These are phyloP conservation scores for Ploceus nigricollis DNA, from an alignment of 2,113 vertebrate species.

Conservation along the genomic window DNA sequence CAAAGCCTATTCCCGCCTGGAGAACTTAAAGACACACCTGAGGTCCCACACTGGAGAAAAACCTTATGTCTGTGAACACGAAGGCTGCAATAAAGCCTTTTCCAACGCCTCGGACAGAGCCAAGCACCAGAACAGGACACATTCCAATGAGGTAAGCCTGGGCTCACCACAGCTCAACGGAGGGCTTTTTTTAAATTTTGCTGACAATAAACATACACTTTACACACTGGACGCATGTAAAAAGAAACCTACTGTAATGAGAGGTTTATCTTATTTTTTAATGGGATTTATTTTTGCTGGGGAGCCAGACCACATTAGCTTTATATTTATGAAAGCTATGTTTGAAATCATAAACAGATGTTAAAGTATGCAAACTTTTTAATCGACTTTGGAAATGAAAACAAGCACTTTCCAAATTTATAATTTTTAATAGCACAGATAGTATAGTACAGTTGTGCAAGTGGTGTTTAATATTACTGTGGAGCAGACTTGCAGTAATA, in stretches of 20 bases:
- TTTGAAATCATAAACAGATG: conserved; percentile 61
- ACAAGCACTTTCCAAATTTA: conserved; percentile 22
- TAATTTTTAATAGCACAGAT: conserved; percentile 8
- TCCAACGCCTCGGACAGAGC: conserved; percentile 97
- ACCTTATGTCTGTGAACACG: conserved; percentile 95
- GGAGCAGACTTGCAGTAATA: not conserved
- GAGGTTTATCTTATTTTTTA: conserved; percentile 52
- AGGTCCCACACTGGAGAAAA: conserved; percentile 98
- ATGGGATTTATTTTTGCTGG: conserved; percentile 51
- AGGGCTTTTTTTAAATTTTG: conserved; percentile 6
- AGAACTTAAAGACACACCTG: conserved; percentile 98
- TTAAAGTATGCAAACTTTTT: conserved; percentile 48
- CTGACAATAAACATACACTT: conserved; percentile 63
- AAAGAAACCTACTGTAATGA: conserved; percentile 46
- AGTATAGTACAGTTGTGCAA: not conserved
- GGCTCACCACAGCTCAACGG: not conserved
- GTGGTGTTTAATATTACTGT: not conserved
- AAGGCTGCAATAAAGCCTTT: conserved; percentile 98
- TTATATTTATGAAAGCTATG: conserved; percentile 46
- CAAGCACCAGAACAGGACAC: conserved; percentile 98
- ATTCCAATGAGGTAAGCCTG: conserved; percentile 91
- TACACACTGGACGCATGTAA: conserved; percentile 30
- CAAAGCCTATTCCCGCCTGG: conserved; percentile 96
- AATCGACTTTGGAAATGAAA: conserved; percentile 21
- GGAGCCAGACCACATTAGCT: conserved; percentile 41